A percentile compares a stretch with the other conserved stretches of the same genome.
phyloP scores from a whole-genome alignment of 2,888 invertebrate species.

The Proisotoma minuta region DNA sequence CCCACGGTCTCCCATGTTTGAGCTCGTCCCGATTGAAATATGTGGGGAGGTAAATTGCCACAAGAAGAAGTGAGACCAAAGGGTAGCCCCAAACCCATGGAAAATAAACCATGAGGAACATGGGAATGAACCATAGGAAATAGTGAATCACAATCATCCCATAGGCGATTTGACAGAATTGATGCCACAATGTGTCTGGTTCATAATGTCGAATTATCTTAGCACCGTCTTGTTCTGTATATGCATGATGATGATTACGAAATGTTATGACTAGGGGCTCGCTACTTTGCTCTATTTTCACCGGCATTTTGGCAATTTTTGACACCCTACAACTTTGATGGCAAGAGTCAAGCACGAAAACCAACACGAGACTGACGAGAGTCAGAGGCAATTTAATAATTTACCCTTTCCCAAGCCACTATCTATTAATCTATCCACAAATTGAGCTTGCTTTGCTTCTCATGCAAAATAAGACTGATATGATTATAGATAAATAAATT shows the following conservation, averaged over 20 bases:
- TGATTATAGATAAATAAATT: too few relatives aligned
- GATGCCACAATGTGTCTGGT: not conserved
- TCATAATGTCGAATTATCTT: constrained; percentile 6
- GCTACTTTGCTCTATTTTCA: not conserved
- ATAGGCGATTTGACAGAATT: constrained; percentile 14
- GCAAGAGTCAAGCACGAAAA: too few relatives aligned
- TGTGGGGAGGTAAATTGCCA: constrained; percentile 19
- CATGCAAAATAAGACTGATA: too few relatives aligned
- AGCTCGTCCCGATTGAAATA: constrained; percentile 26
- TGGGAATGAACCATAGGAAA: constrained; percentile 26
- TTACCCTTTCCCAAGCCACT: too few relatives aligned
- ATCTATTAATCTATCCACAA: too few relatives aligned
- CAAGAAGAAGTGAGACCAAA: constrained; percentile 19
- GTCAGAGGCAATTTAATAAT: too few relatives aligned
- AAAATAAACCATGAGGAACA: constrained; percentile 18
- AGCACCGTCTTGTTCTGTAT: constrained; percentile 20
- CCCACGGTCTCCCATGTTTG: constrained; percentile 25
- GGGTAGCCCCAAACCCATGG: constrained; percentile 17
- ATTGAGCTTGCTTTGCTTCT: too few relatives aligned
- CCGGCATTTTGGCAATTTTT: constrained; percentile 3
- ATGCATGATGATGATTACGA: constrained; percentile 22
- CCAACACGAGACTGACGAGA: too few relatives aligned
- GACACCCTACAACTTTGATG: too few relatives aligned
- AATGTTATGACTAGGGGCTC: constrained; percentile 8
- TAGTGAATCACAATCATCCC: constrained; percentile 24